Evolutionary conservation across 2,888 invertebrate genomes (phyloP).

Genomic region (Adelognathus sp.): DNA sequence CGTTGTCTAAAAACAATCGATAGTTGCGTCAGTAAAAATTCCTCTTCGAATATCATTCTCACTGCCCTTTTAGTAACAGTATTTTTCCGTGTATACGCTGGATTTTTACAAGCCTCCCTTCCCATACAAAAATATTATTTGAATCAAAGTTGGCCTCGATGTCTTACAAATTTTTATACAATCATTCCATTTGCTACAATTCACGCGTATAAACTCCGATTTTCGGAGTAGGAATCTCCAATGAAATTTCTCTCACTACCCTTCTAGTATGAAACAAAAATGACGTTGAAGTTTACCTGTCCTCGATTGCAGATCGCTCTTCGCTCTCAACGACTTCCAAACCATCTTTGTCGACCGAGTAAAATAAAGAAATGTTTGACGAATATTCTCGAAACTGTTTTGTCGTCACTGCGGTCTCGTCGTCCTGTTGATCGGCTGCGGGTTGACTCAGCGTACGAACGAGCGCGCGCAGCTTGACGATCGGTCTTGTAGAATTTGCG

Average conservation of each 20-base stretch:
- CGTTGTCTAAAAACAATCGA: conserved; percentile 40
- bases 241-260: too few relatives aligned
- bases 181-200: too few relatives aligned
- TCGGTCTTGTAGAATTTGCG: conserved; percentile 65
- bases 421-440: conserved; percentile 48
- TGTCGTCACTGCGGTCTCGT: conserved; percentile 12
- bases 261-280: too few relatives aligned
- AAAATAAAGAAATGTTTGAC: conserved; percentile 13
- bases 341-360: conserved; percentile 67
- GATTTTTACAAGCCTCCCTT: too few relatives aligned
- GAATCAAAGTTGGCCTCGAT: too few relatives aligned
- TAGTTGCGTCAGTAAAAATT: background rate
- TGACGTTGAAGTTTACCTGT: conserved; percentile 61
- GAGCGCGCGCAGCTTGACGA: conserved; percentile 51
- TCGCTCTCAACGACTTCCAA: conserved; percentile 69
- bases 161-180: too few relatives aligned
- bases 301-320: conserved; percentile 64
- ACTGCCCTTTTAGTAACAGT: too few relatives aligned
- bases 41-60: background rate
- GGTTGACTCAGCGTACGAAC: conserved; percentile 22
- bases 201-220: too few relatives aligned
- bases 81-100: too few relatives aligned
- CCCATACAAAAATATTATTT: too few relatives aligned
- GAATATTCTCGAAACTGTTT: conserved; percentile 44
- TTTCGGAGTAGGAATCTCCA: too few relatives aligned